Percentiles rank a stretch among this genome's conserved stretches.
Evolutionary conservation across 2,888 invertebrate genomes (phyloP).

Genomic region (Hypselothyrea guttata): DNA sequence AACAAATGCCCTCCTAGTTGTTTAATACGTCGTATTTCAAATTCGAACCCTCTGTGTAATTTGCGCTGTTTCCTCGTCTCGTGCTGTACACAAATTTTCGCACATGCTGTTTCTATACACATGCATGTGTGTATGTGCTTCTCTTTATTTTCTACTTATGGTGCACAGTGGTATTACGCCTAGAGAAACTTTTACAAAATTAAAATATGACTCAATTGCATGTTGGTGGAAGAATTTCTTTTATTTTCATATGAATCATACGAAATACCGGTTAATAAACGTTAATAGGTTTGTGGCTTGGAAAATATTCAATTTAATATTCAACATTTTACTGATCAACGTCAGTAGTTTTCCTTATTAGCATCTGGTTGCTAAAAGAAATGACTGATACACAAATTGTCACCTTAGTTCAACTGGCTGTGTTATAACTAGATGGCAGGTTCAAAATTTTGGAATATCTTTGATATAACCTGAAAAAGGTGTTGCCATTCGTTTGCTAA

Average conservation of each 20-base stretch:
- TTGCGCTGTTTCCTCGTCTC: constrained; percentile 48
- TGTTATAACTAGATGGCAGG: constrained; percentile 26
- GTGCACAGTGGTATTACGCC: constrained; percentile 45
- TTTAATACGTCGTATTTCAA: constrained; percentile 17
- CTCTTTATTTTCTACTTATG: constrained; percentile 26
- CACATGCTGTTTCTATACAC: constrained; percentile 28
- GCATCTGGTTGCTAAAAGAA: constrained; percentile 50
- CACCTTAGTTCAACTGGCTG: too few relatives aligned
- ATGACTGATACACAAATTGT: constrained; percentile 27
- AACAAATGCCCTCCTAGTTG: background rate
- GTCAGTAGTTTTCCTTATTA: constrained; percentile 61
- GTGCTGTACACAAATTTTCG: constrained; percentile 43
- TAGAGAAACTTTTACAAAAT: background rate
- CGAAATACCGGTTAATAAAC: constrained; percentile 26
- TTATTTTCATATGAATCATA: constrained; percentile 49
- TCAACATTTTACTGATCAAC: constrained; percentile 17
- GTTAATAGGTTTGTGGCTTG: constrained; percentile 49
- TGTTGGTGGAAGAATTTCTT: constrained; percentile 12
- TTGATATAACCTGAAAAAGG: constrained; percentile 27
- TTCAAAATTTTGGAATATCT: constrained; percentile 26
- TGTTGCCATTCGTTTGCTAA: constrained; percentile 50
- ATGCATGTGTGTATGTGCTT: constrained; percentile 9
- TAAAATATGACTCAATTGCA: background rate
- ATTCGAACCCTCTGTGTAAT: constrained; percentile 1
- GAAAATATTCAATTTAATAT: constrained; percentile 32